These are phyloP conservation scores for Mystacides longicornis DNA, from an alignment of 2,888 invertebrate species.

Conservation along the genomic window DNA sequence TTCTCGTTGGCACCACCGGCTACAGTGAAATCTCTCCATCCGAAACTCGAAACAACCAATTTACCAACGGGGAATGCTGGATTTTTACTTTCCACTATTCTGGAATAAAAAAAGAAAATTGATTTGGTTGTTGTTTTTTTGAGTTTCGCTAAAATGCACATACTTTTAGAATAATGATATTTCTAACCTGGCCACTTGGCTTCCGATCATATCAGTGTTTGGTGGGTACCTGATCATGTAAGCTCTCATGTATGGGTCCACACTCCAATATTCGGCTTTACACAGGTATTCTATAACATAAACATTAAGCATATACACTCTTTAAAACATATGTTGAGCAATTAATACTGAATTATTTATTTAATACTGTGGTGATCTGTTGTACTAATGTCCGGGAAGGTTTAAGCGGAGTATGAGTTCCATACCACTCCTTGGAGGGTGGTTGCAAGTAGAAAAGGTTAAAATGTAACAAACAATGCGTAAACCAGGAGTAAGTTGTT, in stretches of 20 bases:
- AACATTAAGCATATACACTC: neutral
- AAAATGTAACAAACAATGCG: too few species aligned
- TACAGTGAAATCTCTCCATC: slow-evolving; percentile 56
- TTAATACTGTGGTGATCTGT: too few species aligned
- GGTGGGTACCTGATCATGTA: slow-evolving; percentile 36
- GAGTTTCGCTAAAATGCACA: neutral
- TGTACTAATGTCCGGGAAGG: too few species aligned
- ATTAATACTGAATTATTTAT: too few species aligned
- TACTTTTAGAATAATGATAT: neutral
- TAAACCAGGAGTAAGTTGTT: too few species aligned
- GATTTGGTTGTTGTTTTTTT: neutral
- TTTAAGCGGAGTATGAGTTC: too few species aligned
- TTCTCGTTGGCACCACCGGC: slow-evolving; percentile 30
- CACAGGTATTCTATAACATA: slow-evolving; percentile 54
- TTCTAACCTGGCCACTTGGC: slow-evolving; percentile 59
- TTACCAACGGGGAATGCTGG: slow-evolving; percentile 56
- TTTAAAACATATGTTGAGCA: too few species aligned
- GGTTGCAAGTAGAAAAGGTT: too few species aligned
- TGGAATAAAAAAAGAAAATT: slow-evolving; percentile 29
- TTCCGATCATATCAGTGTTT: slow-evolving; percentile 57
- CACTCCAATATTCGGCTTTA: slow-evolving; percentile 59
- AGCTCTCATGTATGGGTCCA: slow-evolving; percentile 60
- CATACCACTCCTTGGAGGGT: too few species aligned
- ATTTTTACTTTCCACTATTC: slow-evolving; percentile 62
- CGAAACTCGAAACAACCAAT: slow-evolving; percentile 54